phyloP scores from a whole-genome alignment of 2,888 invertebrate species.

The Ormyrus thymus region DNA sequence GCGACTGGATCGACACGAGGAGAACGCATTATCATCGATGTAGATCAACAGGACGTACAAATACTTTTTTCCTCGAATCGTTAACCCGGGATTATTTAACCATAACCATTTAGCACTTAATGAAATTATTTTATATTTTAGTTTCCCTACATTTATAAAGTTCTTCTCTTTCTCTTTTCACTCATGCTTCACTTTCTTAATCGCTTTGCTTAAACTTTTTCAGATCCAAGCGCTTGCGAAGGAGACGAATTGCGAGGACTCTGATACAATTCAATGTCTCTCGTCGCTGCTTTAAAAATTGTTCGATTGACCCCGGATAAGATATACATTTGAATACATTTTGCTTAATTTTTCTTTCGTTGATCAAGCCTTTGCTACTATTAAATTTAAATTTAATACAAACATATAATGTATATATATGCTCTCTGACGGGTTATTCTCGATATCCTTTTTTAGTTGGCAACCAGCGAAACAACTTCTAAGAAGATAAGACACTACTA shows the following conservation, averaged over 20 bases:
- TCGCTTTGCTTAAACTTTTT: slow-evolving; percentile 25
- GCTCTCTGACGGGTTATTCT: slow-evolving; percentile 10
- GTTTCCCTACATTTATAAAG: background rate
- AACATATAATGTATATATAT: slow-evolving; percentile 9
- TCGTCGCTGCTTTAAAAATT: slow-evolving; percentile 35
- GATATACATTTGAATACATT: slow-evolving; percentile 26
- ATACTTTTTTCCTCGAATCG: slow-evolving; percentile 31
- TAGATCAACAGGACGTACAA: slow-evolving; percentile 49
- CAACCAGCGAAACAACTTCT: slow-evolving; percentile 14
- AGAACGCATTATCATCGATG: slow-evolving; percentile 50
- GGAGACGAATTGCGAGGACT: slow-evolving; percentile 8
- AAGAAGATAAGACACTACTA: slow-evolving; percentile 40
- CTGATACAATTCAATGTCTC: slow-evolving; percentile 10
- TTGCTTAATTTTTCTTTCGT: slow-evolving; percentile 41
- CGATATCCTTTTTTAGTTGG: background rate
- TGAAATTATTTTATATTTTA: slow-evolving; percentile 26
- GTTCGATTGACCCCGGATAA: slow-evolving; percentile 47
- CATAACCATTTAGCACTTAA: slow-evolving; percentile 5
- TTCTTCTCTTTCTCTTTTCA: slow-evolving; percentile 7
- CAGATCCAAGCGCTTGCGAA: slow-evolving; percentile 35
- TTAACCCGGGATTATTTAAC: slow-evolving; percentile 22
- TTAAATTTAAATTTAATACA: slow-evolving; percentile 25
- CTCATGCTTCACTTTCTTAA: background rate
- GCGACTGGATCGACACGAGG: slow-evolving; percentile 50
- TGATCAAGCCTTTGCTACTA: slow-evolving; percentile 33